Base-by-base conservation (phyloP, 2,113 vertebrate species). In the Ptilorrhoa leucosticta region DNA sequence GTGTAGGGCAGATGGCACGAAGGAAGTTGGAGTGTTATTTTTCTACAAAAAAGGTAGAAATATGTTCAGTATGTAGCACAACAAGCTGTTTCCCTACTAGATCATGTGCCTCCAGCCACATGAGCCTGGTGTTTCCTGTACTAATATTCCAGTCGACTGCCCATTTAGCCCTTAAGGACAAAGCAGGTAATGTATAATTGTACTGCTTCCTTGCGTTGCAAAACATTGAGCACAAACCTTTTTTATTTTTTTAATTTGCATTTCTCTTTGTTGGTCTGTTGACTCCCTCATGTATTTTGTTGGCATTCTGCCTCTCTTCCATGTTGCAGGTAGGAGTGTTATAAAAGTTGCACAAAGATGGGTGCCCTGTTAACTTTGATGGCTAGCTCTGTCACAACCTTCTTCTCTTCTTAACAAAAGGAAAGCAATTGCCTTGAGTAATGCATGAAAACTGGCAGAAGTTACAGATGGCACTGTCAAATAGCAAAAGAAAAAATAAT, bases 381-480 rank as follows among this genome's bases (percentile, higher is more conserved):
- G 66, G 77, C 17, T 89, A 56, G 45, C 44, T 83, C 51, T 95
- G 90, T 82, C 28, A 30, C 56, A 69, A 27, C 24, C 65, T 70
- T 73, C 57, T 86, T 90, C 65, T 57, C 33, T 69, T 68, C 42
- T 75, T 60, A 90, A 65, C 54, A 89, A 94, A 87, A 68, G 72
- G 60, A 95, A 95, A 87, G 26, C 30, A 42, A 58, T 87, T 89
- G 71, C 63, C 57, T 63, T 76, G 47, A 91, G 75, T 73, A 89
- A 48, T 44, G 44, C 57, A 40, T 11, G 44, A 53, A 93, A 91
- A 91, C 35, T 93, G 88, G 40, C 79, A 78, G 65, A 60, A 92
- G 69, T 88, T 95, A 65, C 80, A 94, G 82, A 83, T 88, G 72
- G 56, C 50, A 60, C 83, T 91, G 63, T 93, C 87, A 93, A 93